Percentiles rank a stretch among this genome's conserved stretches.
Conservation (phyloP, 2,888 invertebrate genomes). For the Ectobius pallidus region DNA sequence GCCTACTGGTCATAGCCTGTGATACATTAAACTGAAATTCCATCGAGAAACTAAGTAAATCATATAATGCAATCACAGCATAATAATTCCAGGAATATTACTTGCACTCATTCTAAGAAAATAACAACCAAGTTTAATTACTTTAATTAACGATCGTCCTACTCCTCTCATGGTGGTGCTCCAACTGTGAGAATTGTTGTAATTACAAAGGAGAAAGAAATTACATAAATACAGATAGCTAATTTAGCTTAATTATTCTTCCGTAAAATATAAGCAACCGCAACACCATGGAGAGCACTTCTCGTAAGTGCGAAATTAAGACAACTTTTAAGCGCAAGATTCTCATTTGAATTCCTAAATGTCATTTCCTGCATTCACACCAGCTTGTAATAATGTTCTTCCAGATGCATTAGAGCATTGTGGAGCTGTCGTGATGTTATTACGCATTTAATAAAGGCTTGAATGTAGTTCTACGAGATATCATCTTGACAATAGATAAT, state of each 20-base stretch:
- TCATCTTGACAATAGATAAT: too few relatives aligned
- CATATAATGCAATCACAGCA: too few relatives aligned
- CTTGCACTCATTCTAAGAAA: background rate
- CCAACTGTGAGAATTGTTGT: background rate
- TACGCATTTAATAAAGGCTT: too few relatives aligned
- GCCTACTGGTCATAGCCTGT: too few relatives aligned
- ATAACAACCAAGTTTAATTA: background rate
- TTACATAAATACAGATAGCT: constrained; percentile 10
- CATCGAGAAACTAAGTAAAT: too few relatives aligned
- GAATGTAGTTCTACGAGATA: too few relatives aligned
- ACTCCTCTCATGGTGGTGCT: background rate
- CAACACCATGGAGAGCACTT: background rate
- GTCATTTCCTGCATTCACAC: constrained; percentile 16
- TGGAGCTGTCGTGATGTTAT: background rate
- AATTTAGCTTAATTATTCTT: constrained; percentile 30
- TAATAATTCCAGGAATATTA: too few relatives aligned
- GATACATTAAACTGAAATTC: too few relatives aligned
- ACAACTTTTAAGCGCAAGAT: constrained; percentile 1
- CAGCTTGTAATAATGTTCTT: constrained; percentile 15
- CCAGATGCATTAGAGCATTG: background rate
- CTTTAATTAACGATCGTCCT: constrained; percentile 20
- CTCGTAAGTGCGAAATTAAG: constrained; percentile 20
- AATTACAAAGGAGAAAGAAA: constrained; percentile 14
- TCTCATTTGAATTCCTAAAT: constrained; percentile 28
- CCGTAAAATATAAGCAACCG: constrained; percentile 28